Conservation (phyloP, 2,113 vertebrate species). For the Gallinago undulata region DNA sequence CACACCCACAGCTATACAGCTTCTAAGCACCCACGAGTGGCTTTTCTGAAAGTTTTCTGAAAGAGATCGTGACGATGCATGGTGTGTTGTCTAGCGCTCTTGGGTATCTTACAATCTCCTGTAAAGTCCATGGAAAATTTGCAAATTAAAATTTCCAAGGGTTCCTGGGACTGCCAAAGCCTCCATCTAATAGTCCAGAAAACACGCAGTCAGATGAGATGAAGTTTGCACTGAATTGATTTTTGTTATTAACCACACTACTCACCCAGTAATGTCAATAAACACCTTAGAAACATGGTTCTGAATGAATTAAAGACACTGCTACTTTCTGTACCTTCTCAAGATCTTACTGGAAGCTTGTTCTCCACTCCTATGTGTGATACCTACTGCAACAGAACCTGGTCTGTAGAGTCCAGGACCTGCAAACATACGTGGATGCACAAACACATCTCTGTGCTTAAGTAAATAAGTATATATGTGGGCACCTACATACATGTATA, state of each 20-base stretch:
- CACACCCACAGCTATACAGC: neutral
- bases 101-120: neutral
- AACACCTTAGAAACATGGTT: neutral
- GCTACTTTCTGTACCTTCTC: neutral
- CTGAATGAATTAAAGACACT: neutral
- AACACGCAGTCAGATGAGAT: neutral
- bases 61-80: neutral
- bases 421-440: neutral
- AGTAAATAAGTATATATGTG: neutral
- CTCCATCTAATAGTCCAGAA: neutral
- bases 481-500: neutral
- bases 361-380: neutral
- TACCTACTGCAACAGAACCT: neutral
- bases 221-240: neutral
- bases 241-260: neutral
- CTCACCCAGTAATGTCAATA: neutral
- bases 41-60: neutral
- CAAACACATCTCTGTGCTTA: neutral
- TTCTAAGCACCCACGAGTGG: neutral
- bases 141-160: neutral
- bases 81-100: neutral
- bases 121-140: neutral
- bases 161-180: neutral
- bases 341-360: neutral
- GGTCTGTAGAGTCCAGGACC: neutral